Percentiles rank a stretch among this genome's conserved stretches.
These are phyloP conservation scores for Gymnopithys bicolor DNA, from an alignment of 2,797 vertebrate species.

Conservation along the genomic window DNA sequence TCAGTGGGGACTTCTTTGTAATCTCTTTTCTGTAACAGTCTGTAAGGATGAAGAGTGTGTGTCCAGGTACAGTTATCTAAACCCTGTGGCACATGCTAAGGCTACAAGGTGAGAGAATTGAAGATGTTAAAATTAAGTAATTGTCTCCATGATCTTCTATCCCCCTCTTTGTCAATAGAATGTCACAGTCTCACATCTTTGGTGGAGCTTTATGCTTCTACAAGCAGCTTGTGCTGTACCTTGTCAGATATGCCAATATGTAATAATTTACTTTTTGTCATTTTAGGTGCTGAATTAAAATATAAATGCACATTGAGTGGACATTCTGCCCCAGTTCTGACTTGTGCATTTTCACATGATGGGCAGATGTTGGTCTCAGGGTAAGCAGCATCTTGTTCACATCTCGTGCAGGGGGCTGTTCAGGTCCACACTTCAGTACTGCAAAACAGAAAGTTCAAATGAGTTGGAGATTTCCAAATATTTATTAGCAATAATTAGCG, in stretches of 20 bases:
- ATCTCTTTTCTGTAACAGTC: not conserved
- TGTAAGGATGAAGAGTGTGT: not conserved
- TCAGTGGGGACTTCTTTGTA: not conserved
- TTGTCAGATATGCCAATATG: not conserved
- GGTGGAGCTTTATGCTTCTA: not conserved
- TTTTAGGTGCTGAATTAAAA: conserved; percentile 81
- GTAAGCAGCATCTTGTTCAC: conserved; percentile 72
- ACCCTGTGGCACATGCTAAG: not conserved
- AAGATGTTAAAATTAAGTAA: not conserved
- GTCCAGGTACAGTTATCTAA: not conserved
- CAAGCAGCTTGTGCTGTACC: not conserved
- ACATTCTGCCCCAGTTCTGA: conserved; percentile 87
- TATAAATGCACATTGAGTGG: conserved; percentile 78
- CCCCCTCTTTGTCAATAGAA: not conserved
- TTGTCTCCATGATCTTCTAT: not conserved
- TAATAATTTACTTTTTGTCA: not conserved
- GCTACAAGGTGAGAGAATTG: not conserved
- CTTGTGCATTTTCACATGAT: conserved; percentile 87
- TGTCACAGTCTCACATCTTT: not conserved
- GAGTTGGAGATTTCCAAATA: not conserved
- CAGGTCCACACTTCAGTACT: not conserved
- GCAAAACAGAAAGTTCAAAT: not conserved
- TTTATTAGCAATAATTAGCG: not conserved
- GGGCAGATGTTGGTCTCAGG: conserved; percentile 85
- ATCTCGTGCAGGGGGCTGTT: not conserved